These are phyloP conservation scores for Lophius americanus DNA, from an alignment of 2,797 vertebrate species.

Conservation along the genomic window DNA sequence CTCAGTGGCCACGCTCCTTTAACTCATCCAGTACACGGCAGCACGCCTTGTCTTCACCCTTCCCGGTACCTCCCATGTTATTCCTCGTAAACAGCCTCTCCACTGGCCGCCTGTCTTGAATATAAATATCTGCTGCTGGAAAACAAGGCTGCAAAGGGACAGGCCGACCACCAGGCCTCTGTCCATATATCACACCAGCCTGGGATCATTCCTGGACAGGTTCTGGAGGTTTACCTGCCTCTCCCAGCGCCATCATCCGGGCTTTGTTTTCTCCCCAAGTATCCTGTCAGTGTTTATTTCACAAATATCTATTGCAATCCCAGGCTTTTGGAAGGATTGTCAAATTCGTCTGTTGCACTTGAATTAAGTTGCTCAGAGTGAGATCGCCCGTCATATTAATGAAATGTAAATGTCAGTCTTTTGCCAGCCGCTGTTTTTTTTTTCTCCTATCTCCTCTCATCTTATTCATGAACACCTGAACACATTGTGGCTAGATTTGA, in stretches of 20 bases:
- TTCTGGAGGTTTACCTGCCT: conserved; percentile 18
- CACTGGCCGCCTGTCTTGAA: conserved; percentile 45
- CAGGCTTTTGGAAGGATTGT: conserved; percentile 26
- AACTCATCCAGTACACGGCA: conserved; percentile 41
- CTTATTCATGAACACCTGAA: conserved; percentile 24
- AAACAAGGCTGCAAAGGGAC: conserved; percentile 36
- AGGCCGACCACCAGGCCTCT: conserved; percentile 26
- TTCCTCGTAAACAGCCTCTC: conserved; percentile 35
- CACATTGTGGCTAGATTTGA: conserved; percentile 1
- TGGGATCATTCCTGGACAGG: conserved; percentile 17
- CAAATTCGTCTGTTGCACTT: conserved; percentile 43
- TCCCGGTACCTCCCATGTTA: conserved; percentile 40
- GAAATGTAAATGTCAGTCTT: conserved; percentile 60
- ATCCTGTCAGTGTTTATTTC: conserved; percentile 21
- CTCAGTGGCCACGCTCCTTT: conserved; percentile 23
- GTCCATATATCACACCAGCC: conserved; percentile 37
- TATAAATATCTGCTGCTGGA: conserved; percentile 53
- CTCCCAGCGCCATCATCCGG: neutral
- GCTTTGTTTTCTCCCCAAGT: conserved; percentile 18
- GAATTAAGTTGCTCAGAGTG: conserved; percentile 48
- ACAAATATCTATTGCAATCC: conserved; percentile 33
- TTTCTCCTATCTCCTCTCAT: conserved; percentile 12
- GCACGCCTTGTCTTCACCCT: conserved; percentile 37
- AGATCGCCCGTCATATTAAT: conserved; percentile 56
- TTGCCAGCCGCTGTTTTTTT: conserved; percentile 33